Conservation (phyloP, 2,797 vertebrate genomes). For the Enoplosus armatus region DNA sequence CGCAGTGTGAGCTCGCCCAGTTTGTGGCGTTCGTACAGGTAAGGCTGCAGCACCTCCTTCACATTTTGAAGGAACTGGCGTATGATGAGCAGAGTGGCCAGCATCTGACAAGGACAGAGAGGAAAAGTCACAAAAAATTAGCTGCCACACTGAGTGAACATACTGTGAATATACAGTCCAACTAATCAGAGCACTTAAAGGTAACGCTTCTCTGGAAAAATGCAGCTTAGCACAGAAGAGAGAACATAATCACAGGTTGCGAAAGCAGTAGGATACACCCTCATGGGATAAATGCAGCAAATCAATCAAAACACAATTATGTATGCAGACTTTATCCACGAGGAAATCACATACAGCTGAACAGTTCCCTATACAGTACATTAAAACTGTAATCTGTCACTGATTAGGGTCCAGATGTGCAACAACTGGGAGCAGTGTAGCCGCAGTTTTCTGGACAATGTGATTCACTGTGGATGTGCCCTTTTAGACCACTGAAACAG, state of each 20-base stretch:
- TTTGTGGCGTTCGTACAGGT: constrained; percentile 92
- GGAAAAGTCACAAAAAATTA: neutral
- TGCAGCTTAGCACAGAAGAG: neutral
- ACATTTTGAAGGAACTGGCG: constrained; percentile 97
- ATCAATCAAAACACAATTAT: constrained; percentile 8
- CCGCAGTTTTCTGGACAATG: neutral
- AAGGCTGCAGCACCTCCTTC: constrained; percentile 96
- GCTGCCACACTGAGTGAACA: neutral
- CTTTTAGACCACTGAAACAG: neutral
- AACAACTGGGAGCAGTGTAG: neutral
- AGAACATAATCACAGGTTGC: neutral
- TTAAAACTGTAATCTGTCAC: neutral
- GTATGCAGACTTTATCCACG: constrained; percentile 11
- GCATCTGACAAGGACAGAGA: constrained; percentile 86
- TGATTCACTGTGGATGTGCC: neutral
- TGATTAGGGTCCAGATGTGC: neutral
- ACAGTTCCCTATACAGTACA: neutral
- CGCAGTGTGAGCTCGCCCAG: constrained; percentile 89
- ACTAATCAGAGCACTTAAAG: neutral
- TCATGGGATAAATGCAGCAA: neutral
- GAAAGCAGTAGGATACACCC: neutral
- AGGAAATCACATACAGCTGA: constrained; percentile 11
- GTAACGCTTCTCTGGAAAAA: neutral
- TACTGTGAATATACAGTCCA: neutral
- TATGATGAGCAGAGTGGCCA: constrained; percentile 97